These are phyloP conservation scores for Erebia palarica DNA, from an alignment of 2,888 invertebrate species.

Conservation along the genomic window DNA sequence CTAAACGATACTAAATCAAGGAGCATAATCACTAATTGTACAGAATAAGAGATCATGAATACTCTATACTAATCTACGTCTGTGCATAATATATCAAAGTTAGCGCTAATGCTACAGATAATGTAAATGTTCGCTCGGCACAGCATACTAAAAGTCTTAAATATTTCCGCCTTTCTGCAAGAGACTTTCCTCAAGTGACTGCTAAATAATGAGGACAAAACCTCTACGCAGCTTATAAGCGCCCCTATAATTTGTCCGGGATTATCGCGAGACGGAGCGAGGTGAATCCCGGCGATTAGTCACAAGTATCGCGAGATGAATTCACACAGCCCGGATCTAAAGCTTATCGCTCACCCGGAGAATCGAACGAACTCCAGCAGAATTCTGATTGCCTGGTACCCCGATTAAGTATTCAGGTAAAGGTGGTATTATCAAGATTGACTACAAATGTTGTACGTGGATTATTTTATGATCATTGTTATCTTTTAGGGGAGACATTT, in stretches of 20 bases:
- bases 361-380: conserved; percentile 62
- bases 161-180: conserved; percentile 23
- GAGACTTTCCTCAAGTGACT: conserved; percentile 58
- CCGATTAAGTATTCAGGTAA: conserved; percentile 74
- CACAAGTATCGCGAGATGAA: conserved; percentile 75
- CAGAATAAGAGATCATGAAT: no score
- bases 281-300: conserved; percentile 79
- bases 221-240: conserved; percentile 63
- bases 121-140: conserved; percentile 4
- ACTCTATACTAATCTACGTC: background rate
- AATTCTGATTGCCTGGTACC: conserved; percentile 72
- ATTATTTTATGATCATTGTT: conserved; percentile 29
- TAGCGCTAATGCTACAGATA: conserved; percentile 1
- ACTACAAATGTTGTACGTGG: conserved; percentile 57
- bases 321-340: conserved; percentile 50
- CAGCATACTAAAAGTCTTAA: conserved; percentile 17
- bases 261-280: conserved; percentile 76
- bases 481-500: conserved; percentile 20
- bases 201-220: conserved; percentile 71
- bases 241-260: conserved; percentile 78
- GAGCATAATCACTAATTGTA: no score
- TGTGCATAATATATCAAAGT: background rate
- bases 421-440: conserved; percentile 71
- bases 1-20: background rate
- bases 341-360: conserved; percentile 62